Evolutionary conservation across 2,888 invertebrate species (phyloP), one percentile per base, ranked within the genome.

Genomic region (Thymelicus lineola): DNA sequence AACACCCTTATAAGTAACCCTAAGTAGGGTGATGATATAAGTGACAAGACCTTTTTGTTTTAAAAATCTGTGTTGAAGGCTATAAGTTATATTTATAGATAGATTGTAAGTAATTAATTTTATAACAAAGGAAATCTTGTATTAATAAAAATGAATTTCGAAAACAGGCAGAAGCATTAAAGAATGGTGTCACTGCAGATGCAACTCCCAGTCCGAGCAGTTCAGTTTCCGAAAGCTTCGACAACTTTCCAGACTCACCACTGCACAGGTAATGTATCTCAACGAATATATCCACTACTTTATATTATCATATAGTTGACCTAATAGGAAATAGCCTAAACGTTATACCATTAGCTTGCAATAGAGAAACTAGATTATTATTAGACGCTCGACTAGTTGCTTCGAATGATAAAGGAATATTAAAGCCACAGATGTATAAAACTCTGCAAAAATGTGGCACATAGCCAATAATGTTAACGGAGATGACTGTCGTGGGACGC

Each of bases 241-340:
- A 98, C 91, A 95, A 97, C 82, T 98, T 98, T 88, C 97, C 98
- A 60, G 98, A 98, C 82, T 98, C 98, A 75, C 97, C 98, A 20
- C 94, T 97, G 81, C 97, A 96, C 93, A 97, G 97, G 94, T 96
- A 87, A 82, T 35, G 55, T n/a, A 55, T 60, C 17, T n/a, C 0
- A 36, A 9, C 10, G 5, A 64, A n/a, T n/a, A 64, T 62, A 46
- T 12, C 53, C 58, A 48, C 1, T 42, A 14, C 7, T 9, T 15
- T 1, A 20, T 59, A 45, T 28, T 14, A 62, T 70, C 17, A 6
- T 57, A 57, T 57, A 57, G 36, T 57, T 53, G 10, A 62, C 55
- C 45, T 63, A 62, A 42, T 70, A 64, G 15, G 60, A 48, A 58
- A 57, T 73, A 68, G 66, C 28, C 53, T 61, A 42, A 55, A 63